Evolutionary conservation across 2,797 vertebrate genomes (phyloP), one percentile per base, ranked within the genome.

Genomic region (Chelon labrosus): DNA sequence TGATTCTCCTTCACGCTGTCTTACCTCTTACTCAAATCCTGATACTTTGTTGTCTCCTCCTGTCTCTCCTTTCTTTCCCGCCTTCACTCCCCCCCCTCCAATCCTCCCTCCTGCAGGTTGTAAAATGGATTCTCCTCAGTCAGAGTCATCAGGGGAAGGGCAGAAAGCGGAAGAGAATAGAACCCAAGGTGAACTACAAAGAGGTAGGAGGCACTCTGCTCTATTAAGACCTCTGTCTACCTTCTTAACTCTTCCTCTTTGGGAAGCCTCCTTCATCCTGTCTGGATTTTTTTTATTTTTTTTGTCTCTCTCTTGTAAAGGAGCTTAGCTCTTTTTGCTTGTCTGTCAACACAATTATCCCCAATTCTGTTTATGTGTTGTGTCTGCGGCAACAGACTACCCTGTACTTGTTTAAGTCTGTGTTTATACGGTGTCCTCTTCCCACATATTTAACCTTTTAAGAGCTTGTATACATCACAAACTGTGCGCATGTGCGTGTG

Each of bases 61-160:
- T 68, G 62, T 74, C 65, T 51, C 74, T 49, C 69, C 42, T 46
- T 52, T 53, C 79, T 82, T 90, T 85, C 87, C 80, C 82, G 60
- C 84, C 80, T 83, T 89, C 22, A 22, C 1, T 3, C 22, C 77
- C 38, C 65, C 19, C 46, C 19, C 52, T 55, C 38, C 22, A 22
- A 46, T 69, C 60, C 61, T 91, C 82, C 66, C 74, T 42, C 65
- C 93, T 91, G 66, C 92, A 99, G 98, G 96, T 97, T 88, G 76
- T 87, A 88, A 98, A 97, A 95, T 99, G 98, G 97, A 95, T 94
- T 94, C 95, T 90, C 79, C 69, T 90, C 90, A 96, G 95, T 91
- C 91, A 61, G 84, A 95, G 84, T 89, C 87, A 93, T 90, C 87
- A 93, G 80, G 92, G 93, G 91, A 97, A 94, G 94, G 91, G 93